These are phyloP conservation scores for Danionella dracula DNA, from an alignment of 2,797 vertebrate genomes.

Conservation along the genomic window DNA sequence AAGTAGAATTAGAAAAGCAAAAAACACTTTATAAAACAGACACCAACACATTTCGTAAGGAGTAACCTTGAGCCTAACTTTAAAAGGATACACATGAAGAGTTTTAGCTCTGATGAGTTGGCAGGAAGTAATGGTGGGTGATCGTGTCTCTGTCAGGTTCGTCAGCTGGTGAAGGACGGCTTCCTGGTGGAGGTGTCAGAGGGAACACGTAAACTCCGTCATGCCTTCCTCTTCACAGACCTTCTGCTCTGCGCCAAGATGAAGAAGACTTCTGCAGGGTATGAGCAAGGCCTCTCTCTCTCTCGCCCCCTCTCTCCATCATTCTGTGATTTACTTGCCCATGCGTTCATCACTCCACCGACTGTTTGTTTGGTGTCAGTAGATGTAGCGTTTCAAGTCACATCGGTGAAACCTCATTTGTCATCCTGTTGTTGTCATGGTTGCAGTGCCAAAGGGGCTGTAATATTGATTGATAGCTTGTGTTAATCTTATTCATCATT, in stretches of 20 bases:
- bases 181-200: conserved; percentile 96
- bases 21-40: no score
- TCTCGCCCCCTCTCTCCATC: neutral
- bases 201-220: conserved; percentile 90
- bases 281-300: conserved; percentile 48
- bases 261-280: conserved; percentile 92
- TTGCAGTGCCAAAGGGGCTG: conserved; percentile 24
- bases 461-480: conserved; percentile 39
- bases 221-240: conserved; percentile 97
- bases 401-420: neutral
- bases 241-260: conserved; percentile 96
- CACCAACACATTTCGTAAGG: no score
- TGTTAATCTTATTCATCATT: neutral
- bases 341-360: neutral
- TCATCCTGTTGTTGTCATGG: neutral
- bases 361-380: neutral
- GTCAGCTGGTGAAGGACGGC: conserved; percentile 95
- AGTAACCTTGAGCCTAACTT: no score
- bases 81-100: no score
- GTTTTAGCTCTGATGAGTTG: neutral
- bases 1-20: no score
- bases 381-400: conserved; percentile 39
- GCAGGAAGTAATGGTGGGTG: conserved; percentile 36
- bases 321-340: neutral
- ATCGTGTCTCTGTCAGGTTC: conserved; percentile 67